Evolutionary conservation across 2,888 invertebrate species (phyloP), one percentile per base, ranked within the genome.

Genomic region (Argynnis bischoffii): DNA sequence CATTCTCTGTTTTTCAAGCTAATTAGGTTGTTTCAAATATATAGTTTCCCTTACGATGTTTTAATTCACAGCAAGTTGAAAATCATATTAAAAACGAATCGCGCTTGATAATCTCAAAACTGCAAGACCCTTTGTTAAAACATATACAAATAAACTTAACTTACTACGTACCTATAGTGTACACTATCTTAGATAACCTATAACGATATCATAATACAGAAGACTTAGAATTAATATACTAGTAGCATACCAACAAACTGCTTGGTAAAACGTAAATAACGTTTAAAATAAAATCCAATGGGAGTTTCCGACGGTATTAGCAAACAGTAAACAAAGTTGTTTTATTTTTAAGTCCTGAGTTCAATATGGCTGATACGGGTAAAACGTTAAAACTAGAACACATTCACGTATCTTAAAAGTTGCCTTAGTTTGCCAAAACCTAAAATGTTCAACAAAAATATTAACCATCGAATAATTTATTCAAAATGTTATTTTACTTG

Each of bases 291-390:
- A 69, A 63, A 56, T 57, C 54, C 63, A 31, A 63, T 66, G 47
- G 56, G 51, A 26, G 41, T 51, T 53, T 56, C 56, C 47, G 47
- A 21, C 51, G 16, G 41, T 57, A 16, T 46, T 50, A 59, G 53
- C 63, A 47, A 48, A 50, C 54, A 15, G 66, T 66, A 69, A 65
- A 69, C 61, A 64, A 60, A 54, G 18, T 64, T 67, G 53, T 69
- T 67, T 67, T 63, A 55, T 63, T 67, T 64, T 60, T 21, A 60
- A 61, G 55, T 55, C 47, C 18, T 21, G 8, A 15, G 55, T 66
- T 66, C 64, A 60, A 69, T 69, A 64, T 59, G 63, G 59, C 55
- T 56, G 64, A 63, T 69, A 53, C 66, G 69, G 69, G 69, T 57
- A 48, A 51, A 48, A 55, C 51, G 59, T 51, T 64, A 47, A 64